These are phyloP conservation scores for Sinocyclocheilus grahami DNA, from an alignment of 2,113 vertebrate species.

Conservation along the genomic window DNA sequence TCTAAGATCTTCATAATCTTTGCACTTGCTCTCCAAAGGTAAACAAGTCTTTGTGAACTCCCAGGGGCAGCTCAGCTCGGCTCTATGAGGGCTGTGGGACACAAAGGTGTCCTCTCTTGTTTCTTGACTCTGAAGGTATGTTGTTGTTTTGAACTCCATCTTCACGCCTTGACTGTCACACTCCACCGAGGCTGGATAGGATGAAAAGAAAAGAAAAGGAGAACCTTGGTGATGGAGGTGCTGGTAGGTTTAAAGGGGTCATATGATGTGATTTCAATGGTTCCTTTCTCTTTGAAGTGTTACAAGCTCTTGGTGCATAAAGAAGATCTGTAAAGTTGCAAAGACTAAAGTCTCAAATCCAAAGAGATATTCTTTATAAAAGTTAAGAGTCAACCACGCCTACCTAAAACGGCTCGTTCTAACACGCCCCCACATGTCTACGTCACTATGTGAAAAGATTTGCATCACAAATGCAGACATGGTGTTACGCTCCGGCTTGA, in stretches of 20 bases:
- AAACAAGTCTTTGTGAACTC: conserved; percentile 25
- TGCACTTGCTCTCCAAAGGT: conserved; percentile 10
- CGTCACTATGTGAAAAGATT: no score
- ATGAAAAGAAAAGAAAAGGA: conserved; percentile 45
- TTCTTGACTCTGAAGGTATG: conserved; percentile 15
- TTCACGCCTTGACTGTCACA: conserved; percentile 57
- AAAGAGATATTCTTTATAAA: no score
- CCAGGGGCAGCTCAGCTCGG: neutral
- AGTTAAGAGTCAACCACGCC: no score
- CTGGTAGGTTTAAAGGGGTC: conserved; percentile 30
- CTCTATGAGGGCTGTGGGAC: conserved; percentile 24
- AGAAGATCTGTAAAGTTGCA: no score
- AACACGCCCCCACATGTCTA: no score
- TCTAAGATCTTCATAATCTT: conserved; percentile 18
- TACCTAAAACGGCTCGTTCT: no score
- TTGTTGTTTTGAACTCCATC: conserved; percentile 36
- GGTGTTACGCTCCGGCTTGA: no score
- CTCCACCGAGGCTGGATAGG: conserved; percentile 38
- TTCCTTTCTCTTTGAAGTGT: no score
- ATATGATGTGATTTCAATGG: no score
- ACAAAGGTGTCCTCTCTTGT: conserved; percentile 30
- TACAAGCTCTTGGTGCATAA: no score
- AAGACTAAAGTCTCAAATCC: no score
- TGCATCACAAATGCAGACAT: no score
- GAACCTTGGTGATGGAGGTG: conserved; percentile 53